These are phyloP conservation scores for Liodrosophila aerea DNA, from an alignment of 2,888 invertebrate species.

Conservation along the genomic window DNA sequence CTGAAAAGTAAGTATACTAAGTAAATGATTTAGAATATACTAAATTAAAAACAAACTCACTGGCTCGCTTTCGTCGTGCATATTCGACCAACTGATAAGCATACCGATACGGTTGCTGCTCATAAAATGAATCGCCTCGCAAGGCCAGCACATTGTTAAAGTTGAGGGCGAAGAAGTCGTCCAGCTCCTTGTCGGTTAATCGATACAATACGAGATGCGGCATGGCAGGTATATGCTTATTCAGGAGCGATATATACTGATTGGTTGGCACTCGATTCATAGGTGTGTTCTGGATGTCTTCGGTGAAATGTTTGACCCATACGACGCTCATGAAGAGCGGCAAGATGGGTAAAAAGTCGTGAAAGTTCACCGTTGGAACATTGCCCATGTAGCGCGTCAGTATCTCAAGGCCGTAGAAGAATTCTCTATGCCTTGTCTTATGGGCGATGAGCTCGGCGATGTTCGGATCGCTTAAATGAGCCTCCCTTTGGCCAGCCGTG, in stretches of 20 bases:
- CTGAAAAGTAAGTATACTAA: constrained; percentile 59
- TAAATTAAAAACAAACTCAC: constrained; percentile 46
- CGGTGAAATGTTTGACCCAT: constrained; percentile 58
- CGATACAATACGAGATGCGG: constrained; percentile 75
- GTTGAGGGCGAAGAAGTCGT: constrained; percentile 65
- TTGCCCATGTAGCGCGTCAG: constrained; percentile 46
- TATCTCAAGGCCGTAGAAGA: constrained; percentile 80
- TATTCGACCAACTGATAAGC: constrained; percentile 66
- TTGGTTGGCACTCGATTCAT: constrained; percentile 49
- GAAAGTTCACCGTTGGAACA: constrained; percentile 60
- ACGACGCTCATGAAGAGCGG: constrained; percentile 79
- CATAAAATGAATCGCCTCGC: constrained; percentile 69
- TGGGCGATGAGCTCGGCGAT: constrained; percentile 49
- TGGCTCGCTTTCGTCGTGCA: constrained; percentile 58
- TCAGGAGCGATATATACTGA: constrained; percentile 54
- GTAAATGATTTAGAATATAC: background rate
- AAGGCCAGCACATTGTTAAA: constrained; percentile 73
- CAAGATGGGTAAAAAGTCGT: constrained; percentile 61
- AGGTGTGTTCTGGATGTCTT: constrained; percentile 24
- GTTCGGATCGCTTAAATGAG: too few species aligned
- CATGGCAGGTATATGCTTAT: constrained; percentile 61
- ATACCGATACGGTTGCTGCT: constrained; percentile 59
- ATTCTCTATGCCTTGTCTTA: constrained; percentile 59
- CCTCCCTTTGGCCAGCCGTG: too few species aligned
- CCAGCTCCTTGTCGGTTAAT: constrained; percentile 51